Conservation (phyloP, 2,888 invertebrate species). For the Meta bourneti region DNA sequence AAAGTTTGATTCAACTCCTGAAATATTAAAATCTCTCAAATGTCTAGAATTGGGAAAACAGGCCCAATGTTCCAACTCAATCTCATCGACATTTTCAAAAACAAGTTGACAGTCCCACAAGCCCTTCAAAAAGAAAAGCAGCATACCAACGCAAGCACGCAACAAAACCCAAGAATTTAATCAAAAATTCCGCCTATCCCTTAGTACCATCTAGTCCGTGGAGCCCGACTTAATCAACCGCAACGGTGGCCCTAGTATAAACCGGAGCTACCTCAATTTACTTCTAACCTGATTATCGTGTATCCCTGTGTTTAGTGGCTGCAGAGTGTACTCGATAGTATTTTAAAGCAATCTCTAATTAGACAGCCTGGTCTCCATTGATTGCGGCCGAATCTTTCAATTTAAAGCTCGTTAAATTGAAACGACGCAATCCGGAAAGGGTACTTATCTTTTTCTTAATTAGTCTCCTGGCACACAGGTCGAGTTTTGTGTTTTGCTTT, state of each 20-base stretch:
- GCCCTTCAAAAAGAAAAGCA: background rate
- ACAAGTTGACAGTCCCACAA: background rate
- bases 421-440: background rate
- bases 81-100: background rate
- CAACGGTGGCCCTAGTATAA: background rate
- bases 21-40: too few relatives aligned
- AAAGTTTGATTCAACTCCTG: too few relatives aligned
- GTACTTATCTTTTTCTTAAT: background rate
- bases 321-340: background rate
- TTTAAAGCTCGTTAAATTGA: constrained; percentile 39
- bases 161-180: background rate
- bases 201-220: background rate
- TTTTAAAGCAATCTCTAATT: constrained; percentile 35
- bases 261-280: background rate
- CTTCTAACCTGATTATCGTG: constrained; percentile 4
- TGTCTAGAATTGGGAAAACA: too few relatives aligned
- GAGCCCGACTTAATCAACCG: background rate
- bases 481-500: background rate
- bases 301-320: background rate
- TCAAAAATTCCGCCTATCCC: background rate
- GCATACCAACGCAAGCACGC: background rate
- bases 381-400: constrained; percentile 24
- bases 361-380: background rate
- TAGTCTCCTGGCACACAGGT: background rate
- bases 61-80: too few relatives aligned